These are phyloP conservation scores for Harmothoe impar DNA, from an alignment of 2,888 invertebrate genomes.

Conservation along the genomic window DNA sequence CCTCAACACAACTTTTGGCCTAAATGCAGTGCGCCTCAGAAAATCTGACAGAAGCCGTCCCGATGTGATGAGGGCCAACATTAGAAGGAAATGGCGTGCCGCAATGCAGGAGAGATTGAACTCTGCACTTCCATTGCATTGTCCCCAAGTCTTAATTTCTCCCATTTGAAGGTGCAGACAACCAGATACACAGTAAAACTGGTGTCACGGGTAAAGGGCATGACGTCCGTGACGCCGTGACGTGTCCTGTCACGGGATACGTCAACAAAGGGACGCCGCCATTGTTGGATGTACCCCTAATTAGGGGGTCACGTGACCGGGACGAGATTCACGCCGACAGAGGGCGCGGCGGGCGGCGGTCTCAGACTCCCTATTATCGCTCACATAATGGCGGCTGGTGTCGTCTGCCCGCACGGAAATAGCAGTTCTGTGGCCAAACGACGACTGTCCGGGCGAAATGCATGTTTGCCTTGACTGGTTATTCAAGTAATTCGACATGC, in stretches of 20 bases:
- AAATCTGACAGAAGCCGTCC: no score
- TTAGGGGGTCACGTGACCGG: constrained; percentile 16
- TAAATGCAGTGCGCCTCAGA: no score
- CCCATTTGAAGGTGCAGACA: background rate
- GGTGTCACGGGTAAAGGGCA: constrained; percentile 4
- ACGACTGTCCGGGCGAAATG: background rate
- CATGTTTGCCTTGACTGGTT: constrained; percentile 45
- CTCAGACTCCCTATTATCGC: constrained; percentile 32
- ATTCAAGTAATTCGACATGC: constrained; percentile 25
- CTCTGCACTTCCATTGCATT: background rate
- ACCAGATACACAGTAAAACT: background rate
- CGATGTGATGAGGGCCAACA: background rate
- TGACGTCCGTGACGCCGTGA: constrained; percentile 32
- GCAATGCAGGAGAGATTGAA: background rate
- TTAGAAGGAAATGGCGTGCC: background rate
- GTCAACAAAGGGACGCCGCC: constrained; percentile 11
- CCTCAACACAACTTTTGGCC: no score
- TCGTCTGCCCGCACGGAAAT: constrained; percentile 17
- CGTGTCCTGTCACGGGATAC: background rate
- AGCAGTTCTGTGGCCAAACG: constrained; percentile 28
- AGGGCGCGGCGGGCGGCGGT: background rate
- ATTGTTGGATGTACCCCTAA: background rate
- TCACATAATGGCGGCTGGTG: background rate
- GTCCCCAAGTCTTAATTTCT: background rate
- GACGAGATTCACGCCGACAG: background rate